A percentile compares a stretch with the other conserved stretches of the same genome.
Evolutionary conservation across 2,113 vertebrate species (phyloP).

Genomic region (Aix galericulata): DNA sequence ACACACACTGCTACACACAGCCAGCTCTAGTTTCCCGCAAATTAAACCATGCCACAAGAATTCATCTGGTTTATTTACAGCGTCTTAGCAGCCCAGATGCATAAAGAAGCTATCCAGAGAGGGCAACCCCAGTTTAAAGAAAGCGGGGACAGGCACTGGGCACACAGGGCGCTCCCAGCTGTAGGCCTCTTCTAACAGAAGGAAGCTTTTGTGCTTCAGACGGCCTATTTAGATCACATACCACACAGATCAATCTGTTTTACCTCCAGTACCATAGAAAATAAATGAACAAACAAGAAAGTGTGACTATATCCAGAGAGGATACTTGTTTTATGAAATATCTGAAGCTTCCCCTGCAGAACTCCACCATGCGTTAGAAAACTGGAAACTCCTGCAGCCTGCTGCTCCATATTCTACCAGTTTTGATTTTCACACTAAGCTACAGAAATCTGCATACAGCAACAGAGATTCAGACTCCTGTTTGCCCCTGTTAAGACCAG

Average conservation of each 20-base stretch:
- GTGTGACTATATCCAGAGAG: background rate
- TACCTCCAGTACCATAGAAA: background rate
- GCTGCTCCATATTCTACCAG: background rate
- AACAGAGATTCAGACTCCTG: background rate
- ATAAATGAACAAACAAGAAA: background rate
- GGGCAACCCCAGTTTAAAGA: background rate
- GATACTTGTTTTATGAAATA: background rate
- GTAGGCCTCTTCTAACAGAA: too few species aligned
- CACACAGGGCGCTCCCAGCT: background rate
- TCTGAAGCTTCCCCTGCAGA: background rate
- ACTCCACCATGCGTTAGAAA: background rate
- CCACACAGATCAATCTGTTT: background rate
- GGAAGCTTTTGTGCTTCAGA: background rate
- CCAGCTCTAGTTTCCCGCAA: background rate
- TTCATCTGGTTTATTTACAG: conserved; percentile 40
- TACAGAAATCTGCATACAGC: background rate
- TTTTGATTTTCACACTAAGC: background rate
- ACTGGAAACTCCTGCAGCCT: background rate
- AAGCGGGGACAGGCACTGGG: background rate
- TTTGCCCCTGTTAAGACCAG: background rate
- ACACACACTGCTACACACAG: background rate
- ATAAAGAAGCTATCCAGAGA: background rate
- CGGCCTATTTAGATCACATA: background rate
- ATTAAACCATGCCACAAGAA: background rate
- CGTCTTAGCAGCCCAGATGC: conserved; percentile 20